phyloP scores from a whole-genome alignment of 2,888 invertebrate species.

The Drosophila histrio region DNA sequence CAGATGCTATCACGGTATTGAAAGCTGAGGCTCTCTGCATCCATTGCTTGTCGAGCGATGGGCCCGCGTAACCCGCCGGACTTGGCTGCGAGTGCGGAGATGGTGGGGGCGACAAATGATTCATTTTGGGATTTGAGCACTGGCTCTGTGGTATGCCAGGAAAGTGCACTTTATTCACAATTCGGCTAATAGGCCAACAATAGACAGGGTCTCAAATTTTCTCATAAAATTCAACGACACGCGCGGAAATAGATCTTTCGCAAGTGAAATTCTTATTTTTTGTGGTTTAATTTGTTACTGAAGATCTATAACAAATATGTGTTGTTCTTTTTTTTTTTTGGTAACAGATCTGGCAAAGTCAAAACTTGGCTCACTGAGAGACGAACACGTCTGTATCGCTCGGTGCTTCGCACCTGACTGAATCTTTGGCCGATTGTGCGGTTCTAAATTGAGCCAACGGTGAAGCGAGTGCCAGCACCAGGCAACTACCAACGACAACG shows the following conservation, averaged over 20 bases:
- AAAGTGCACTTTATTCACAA: constrained; percentile 11
- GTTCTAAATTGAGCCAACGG: constrained; percentile 81
- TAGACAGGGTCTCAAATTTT: constrained; percentile 7
- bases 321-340: constrained; percentile 19
- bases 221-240: constrained; percentile 16
- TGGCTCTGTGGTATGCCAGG: constrained; percentile 17
- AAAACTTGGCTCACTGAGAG: constrained; percentile 61
- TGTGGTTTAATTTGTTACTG: constrained; percentile 1
- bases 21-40: constrained; percentile 84
- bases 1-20: constrained; percentile 83
- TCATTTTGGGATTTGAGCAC: constrained; percentile 69
- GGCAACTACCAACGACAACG: constrained; percentile 29
- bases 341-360: constrained; percentile 41
- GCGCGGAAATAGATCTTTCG: neutral
- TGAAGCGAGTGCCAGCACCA: constrained; percentile 65
- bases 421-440: constrained; percentile 81
- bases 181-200: neutral
- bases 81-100: constrained; percentile 83
- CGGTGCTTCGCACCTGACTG: constrained; percentile 85
- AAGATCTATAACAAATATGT: constrained; percentile 3
- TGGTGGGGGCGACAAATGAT: constrained; percentile 84
- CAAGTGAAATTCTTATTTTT: neutral
- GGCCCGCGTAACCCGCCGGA: constrained; percentile 71
- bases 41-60: constrained; percentile 82
- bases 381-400: constrained; percentile 83